Conservation (phyloP, 1,140 invertebrate genomes). For the Daktulosphaira vitifoliae region DNA sequence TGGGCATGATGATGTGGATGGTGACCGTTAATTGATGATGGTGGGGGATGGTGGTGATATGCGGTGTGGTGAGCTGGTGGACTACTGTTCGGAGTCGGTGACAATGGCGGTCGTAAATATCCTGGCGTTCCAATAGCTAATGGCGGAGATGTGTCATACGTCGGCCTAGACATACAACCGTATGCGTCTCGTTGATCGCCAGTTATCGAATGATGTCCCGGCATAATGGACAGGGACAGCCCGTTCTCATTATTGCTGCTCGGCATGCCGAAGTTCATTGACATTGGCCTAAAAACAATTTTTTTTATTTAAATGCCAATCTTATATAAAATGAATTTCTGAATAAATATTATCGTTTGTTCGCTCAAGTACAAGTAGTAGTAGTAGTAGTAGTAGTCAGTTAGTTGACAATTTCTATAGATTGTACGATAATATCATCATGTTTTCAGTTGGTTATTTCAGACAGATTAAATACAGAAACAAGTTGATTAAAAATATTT, state of each 20-base stretch:
- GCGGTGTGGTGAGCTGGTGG: slow-evolving; percentile 39
- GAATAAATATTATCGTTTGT: too few species aligned
- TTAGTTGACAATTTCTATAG: too few species aligned
- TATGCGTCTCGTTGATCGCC: slow-evolving; percentile 54
- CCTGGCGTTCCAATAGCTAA: slow-evolving; percentile 56
- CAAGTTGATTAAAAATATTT: too few species aligned
- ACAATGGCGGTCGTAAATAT: slow-evolving; percentile 52
- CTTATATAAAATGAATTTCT: too few species aligned
- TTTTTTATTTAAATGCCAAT: too few species aligned
- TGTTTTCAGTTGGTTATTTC: too few species aligned
- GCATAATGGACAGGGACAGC: slow-evolving; percentile 17
- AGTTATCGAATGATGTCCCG: slow-evolving; percentile 36
- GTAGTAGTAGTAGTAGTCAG: too few species aligned
- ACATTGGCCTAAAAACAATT: slow-evolving; percentile 11
- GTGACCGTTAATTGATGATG: slow-evolving; percentile 24
- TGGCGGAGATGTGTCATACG: slow-evolving; percentile 64
- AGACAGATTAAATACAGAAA: too few species aligned
- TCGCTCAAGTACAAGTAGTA: too few species aligned
- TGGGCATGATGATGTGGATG: slow-evolving; percentile 35
- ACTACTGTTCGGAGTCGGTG: slow-evolving; percentile 51
- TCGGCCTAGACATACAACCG: slow-evolving; percentile 87
- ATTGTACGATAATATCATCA: too few species aligned
- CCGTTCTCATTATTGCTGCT: slow-evolving; percentile 23
- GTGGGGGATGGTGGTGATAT: slow-evolving; percentile 17
- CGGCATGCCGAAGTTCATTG: slow-evolving; percentile 27